Base-by-base conservation (phyloP, 2,113 vertebrate genomes). In the Fregata magnificens region DNA sequence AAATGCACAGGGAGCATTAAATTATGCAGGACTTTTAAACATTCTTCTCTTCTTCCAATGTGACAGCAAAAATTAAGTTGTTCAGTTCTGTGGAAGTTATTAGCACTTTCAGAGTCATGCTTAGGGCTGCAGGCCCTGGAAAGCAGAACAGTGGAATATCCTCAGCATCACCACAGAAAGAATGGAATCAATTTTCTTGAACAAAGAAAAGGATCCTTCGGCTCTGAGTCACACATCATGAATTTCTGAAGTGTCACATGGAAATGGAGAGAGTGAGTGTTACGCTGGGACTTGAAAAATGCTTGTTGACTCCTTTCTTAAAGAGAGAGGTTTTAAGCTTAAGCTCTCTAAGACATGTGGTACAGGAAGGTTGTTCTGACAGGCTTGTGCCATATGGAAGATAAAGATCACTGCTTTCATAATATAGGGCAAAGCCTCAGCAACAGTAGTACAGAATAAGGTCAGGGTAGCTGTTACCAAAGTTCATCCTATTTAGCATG, bases 171-270 rank as follows among this genome's bases (percentile, higher is more conserved):
- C 65, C 65, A 63, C 56, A 53, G 65, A 77, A 94, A 88, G 74
- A 94, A 93, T 84, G 80, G 91, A 93, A 92, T 89, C 56, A 76
- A 92, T 95, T 97, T 95, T 87, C 86, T 53, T 79, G 77, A 92
- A 95, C 80, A 95, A 93, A 96, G 93, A 82, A 29, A 73, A 88
- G 62, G 49, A 95, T 91, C 89, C 53, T 95, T 88, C 71, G 86
- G 58, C 82, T 92, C 74, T 82, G 84, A 95, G 84, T 94, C 95
- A 91, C 88, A 49, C 78, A 44, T 72, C 34, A 22, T 89, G 93
- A 94, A 95, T 95, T 97, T 94, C 65, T 88, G 44, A 90, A 91
- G 42, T 38, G 58, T 59, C 91, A 77, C 29, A 42, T 87, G 70
- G 56, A 69, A 32, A 73, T 53, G 80, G 63, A 72, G 62, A 61